Conservation (phyloP, 2,113 vertebrate genomes). For the Entelurus aequoreus region DNA sequence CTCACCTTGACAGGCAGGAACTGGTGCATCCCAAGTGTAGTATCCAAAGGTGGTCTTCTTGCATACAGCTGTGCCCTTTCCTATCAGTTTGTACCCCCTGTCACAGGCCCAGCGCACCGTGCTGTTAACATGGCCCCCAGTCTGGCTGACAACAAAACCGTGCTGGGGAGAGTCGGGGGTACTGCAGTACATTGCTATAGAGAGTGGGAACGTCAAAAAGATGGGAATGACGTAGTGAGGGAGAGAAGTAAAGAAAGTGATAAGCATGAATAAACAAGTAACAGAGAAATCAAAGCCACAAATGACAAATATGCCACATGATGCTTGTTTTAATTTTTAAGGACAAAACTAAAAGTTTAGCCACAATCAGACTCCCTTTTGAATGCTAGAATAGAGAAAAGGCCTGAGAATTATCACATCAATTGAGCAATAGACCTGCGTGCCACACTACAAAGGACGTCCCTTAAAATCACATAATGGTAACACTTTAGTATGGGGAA, state of each 20-base stretch:
- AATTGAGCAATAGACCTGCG: conserved; percentile 31
- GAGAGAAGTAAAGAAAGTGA: conserved; percentile 1
- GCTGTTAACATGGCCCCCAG: conserved; percentile 91
- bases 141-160: conserved; percentile 93
- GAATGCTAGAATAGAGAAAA: conserved; percentile 36
- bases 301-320: not conserved
- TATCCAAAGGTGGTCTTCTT: conserved; percentile 82
- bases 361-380: conserved; percentile 28
- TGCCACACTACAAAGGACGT: conserved; percentile 30
- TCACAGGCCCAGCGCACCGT: conserved; percentile 96
- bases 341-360: not conserved
- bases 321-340: too few relatives aligned
- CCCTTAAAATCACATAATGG: conserved; percentile 27
- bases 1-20: conserved; percentile 95
- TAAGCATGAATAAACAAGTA: conserved; percentile 8
- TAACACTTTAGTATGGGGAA: too few relatives aligned
- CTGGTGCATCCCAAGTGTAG: conserved; percentile 84
- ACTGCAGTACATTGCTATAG: conserved; percentile 90
- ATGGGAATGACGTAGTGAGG: conserved; percentile 2
- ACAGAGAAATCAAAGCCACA: conserved; percentile 6
- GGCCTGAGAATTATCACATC: conserved; percentile 35
- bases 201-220: conserved; percentile 13
- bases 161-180: conserved; percentile 94
- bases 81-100: conserved; percentile 87
- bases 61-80: conserved; percentile 86